Percentiles rank a stretch among this genome's conserved stretches.
Conservation (phyloP, 1,140 invertebrate species). For the Venustaconcha ellipsiformis region DNA sequence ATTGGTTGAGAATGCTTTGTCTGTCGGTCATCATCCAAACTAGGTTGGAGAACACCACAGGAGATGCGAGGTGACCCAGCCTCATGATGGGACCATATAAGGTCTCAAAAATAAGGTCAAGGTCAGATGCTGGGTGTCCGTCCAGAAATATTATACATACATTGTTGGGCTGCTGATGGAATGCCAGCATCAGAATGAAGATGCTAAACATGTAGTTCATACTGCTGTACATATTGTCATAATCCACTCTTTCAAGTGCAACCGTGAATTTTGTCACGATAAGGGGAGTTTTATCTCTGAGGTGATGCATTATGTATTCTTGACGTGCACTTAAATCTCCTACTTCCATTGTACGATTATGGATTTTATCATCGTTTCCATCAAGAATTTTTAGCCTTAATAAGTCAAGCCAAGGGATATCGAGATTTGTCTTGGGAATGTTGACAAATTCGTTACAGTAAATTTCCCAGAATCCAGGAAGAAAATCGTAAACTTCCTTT, state of each 20-base stretch:
- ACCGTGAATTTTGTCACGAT: conserved; percentile 24
- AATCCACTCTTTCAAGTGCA: conserved; percentile 53
- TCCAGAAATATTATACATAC: conserved; percentile 55
- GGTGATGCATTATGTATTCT: no score
- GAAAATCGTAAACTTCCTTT: no score
- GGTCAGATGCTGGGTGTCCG: conserved; percentile 50
- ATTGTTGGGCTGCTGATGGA: conserved; percentile 42
- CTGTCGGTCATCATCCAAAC: conserved; percentile 51
- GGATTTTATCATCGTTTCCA: no score
- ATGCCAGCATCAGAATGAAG: conserved; percentile 54
- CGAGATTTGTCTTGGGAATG: no score
- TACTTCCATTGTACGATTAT: no score
- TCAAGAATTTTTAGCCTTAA: no score
- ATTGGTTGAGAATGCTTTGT: conserved; percentile 47
- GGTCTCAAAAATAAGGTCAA: conserved; percentile 47
- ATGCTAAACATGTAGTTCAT: conserved; percentile 62
- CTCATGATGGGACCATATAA: conserved; percentile 43
- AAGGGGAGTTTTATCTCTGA: no score
- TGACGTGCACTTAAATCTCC: no score
- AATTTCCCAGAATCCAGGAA: no score
- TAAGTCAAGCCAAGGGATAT: no score
- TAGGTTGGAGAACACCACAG: conserved; percentile 34
- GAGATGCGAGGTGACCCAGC: conserved; percentile 21
- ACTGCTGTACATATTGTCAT: conserved; percentile 62
- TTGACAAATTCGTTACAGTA: no score